Conservation (phyloP, 1,140 invertebrate genomes). For the Callitettix versicolor region DNA sequence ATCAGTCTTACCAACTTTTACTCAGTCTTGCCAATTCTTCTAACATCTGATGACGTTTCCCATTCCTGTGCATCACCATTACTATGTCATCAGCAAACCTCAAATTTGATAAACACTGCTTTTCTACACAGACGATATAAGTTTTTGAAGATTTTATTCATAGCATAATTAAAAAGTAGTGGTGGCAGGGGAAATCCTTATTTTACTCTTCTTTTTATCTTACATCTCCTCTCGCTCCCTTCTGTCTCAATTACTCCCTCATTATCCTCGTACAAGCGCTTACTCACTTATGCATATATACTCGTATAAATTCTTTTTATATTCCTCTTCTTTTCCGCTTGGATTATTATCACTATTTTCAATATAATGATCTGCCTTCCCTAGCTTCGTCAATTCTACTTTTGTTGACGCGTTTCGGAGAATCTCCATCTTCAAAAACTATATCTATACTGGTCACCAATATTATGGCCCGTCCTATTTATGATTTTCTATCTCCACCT, state of each 20-base stretch:
- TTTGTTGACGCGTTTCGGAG: too few species aligned
- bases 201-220: background rate
- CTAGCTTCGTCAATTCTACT: too few species aligned
- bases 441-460: too few species aligned
- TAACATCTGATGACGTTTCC: background rate
- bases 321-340: too few species aligned
- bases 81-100: background rate
- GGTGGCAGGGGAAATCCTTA: background rate
- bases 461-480: too few species aligned
- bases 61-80: background rate
- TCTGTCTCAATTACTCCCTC: background rate
- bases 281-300: too few species aligned
- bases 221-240: background rate
- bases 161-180: background rate
- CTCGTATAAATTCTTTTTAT: too few species aligned
- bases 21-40: background rate
- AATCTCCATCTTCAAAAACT: too few species aligned
- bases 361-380: too few species aligned
- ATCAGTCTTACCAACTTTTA: background rate
- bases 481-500: too few species aligned
- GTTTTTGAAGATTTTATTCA: background rate
- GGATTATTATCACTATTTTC: too few species aligned
- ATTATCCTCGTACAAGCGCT: background rate
- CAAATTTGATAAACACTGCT: background rate
- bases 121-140: background rate